These are phyloP conservation scores for Globia sparganii DNA, from an alignment of 2,888 invertebrate species.

Conservation along the genomic window DNA sequence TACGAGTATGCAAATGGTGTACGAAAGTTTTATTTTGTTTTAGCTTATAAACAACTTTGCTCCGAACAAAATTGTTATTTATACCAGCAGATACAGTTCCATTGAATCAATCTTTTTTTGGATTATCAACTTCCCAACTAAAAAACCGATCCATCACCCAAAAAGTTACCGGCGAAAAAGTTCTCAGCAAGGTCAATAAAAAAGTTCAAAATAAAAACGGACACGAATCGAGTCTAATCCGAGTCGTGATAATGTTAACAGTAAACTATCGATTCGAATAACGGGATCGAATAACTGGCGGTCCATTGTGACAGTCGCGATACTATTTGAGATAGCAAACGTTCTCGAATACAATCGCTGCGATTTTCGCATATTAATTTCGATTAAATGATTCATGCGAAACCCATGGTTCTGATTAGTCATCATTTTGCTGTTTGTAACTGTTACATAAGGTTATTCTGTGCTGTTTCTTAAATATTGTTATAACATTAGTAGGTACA, in stretches of 20 bases:
- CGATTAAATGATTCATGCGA: slow-evolving; percentile 52
- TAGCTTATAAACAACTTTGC: background rate
- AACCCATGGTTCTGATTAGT: slow-evolving; percentile 12
- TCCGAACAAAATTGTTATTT: background rate
- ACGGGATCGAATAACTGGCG: slow-evolving; percentile 75
- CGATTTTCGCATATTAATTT: slow-evolving; percentile 57
- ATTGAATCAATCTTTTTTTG: background rate
- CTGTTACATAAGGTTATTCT: too few relatives aligned
- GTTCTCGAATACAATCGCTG: slow-evolving; percentile 69
- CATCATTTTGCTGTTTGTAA: background rate
- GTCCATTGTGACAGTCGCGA: slow-evolving; percentile 63
- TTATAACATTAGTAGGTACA: background rate
- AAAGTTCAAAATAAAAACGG: slow-evolving; percentile 51
- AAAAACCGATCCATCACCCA: slow-evolving; percentile 3
- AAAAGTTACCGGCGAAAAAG: slow-evolving; percentile 37
- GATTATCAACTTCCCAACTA: background rate
- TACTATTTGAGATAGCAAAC: slow-evolving; percentile 68
- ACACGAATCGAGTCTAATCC: slow-evolving; percentile 65
- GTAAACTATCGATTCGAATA: slow-evolving; percentile 81
- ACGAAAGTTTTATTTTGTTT: background rate
- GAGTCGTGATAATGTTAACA: slow-evolving; percentile 79
- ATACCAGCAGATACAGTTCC: background rate
- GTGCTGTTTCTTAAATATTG: too few relatives aligned
- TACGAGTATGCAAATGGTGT: background rate
- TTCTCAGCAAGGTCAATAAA: slow-evolving; percentile 45